Conservation (phyloP, 2,797 vertebrate genomes). For the Phrynocephalus vlangalii region DNA sequence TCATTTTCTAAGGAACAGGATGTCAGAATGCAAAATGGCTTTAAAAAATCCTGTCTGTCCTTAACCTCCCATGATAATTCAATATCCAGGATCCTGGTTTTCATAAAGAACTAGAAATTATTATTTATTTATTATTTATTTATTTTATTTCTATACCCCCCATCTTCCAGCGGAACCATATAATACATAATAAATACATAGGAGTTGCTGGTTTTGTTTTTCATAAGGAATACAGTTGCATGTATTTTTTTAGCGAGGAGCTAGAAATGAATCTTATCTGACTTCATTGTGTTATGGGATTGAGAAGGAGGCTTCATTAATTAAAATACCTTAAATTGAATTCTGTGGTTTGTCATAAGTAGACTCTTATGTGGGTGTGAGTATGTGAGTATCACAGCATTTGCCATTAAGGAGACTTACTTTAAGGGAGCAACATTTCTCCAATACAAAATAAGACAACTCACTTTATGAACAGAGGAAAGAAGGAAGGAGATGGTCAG, state of each 20-base stretch:
- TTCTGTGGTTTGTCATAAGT: too few species aligned
- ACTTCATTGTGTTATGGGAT: background rate
- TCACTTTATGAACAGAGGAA: too few species aligned
- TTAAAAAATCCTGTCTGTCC: background rate
- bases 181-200: background rate
- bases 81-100: background rate
- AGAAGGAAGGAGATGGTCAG: too few species aligned
- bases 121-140: too few species aligned
- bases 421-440: too few species aligned
- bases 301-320: background rate
- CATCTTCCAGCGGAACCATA: too few species aligned
- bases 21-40: background rate
- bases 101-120: too few species aligned
- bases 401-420: too few species aligned
- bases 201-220: constrained; percentile 11
- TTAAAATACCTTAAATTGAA: background rate
- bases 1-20: background rate
- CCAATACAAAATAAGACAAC: too few species aligned
- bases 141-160: too few species aligned
- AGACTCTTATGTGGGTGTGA: too few species aligned
- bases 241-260: background rate
- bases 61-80: background rate
- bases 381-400: too few species aligned
- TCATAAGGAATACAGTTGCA: background rate
- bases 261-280: background rate